Evolutionary conservation across 1,140 invertebrate genomes (phyloP).

Genomic region (Megathymus violae): DNA sequence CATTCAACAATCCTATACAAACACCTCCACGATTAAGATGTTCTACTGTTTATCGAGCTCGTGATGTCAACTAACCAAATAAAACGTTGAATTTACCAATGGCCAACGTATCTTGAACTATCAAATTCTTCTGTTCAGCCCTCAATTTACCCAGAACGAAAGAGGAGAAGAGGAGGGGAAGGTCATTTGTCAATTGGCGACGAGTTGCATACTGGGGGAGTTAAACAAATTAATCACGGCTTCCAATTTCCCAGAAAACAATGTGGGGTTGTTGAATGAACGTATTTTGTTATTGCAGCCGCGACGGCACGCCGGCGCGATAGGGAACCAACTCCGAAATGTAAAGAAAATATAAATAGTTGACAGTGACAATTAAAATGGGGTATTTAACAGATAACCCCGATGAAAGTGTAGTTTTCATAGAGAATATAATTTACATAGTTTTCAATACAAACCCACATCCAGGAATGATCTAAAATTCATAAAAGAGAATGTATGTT

Average conservation of each 20-base stretch:
- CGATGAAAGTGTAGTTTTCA: neutral
- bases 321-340: slow-evolving; percentile 17
- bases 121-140: slow-evolving; percentile 18
- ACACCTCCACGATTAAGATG: slow-evolving; percentile 44
- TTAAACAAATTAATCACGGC: slow-evolving; percentile 77
- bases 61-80: slow-evolving; percentile 65
- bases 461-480: too few species aligned
- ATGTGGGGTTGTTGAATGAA: slow-evolving; percentile 56
- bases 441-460: neutral
- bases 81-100: slow-evolving; percentile 46
- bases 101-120: slow-evolving; percentile 49
- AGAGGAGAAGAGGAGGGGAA: slow-evolving; percentile 21
- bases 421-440: neutral
- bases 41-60: slow-evolving; percentile 60
- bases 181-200: slow-evolving; percentile 50
- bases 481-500: too few species aligned
- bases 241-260: slow-evolving; percentile 78
- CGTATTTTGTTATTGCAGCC: slow-evolving; percentile 43
- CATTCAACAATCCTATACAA: slow-evolving; percentile 49
- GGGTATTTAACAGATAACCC: slow-evolving; percentile 2
- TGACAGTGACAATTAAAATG: slow-evolving; percentile 14
- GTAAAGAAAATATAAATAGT: slow-evolving; percentile 34
- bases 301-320: slow-evolving; percentile 8
- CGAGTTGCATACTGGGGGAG: slow-evolving; percentile 70
- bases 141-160: slow-evolving; percentile 3